Conservation (phyloP, 2,888 invertebrate genomes). For the Panopea generosa region DNA sequence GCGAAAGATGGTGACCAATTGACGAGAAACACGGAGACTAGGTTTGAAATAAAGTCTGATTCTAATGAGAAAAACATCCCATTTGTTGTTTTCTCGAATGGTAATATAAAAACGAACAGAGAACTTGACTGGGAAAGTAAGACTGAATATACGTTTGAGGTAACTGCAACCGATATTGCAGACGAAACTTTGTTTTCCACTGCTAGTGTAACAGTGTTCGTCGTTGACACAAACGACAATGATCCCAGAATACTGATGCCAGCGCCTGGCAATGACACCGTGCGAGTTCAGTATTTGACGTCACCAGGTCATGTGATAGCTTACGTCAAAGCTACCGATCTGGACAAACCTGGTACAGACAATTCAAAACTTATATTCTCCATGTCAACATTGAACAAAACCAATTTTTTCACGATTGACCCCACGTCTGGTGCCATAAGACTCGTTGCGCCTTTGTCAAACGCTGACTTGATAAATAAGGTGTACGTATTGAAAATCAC, state of each 20-base stretch:
- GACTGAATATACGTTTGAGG: conserved; percentile 70
- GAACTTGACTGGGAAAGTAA: conserved; percentile 73
- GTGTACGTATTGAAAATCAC: conserved; percentile 51
- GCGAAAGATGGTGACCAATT: conserved; percentile 97
- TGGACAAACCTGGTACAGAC: conserved; percentile 63
- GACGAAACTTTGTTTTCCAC: conserved; percentile 65
- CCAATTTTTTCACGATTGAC: conserved; percentile 66
- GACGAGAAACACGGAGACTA: conserved; percentile 89
- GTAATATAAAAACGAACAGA: conserved; percentile 71
- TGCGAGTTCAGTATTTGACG: conserved; percentile 64
- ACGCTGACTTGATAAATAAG: conserved; percentile 46
- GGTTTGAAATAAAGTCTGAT: conserved; percentile 33
- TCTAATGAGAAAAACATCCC: conserved; percentile 58
- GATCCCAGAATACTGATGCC: conserved; percentile 75
- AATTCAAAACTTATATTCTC: conserved; percentile 72
- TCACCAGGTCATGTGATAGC: conserved; percentile 65
- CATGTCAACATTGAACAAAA: conserved; percentile 67
- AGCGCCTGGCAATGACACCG: conserved; percentile 70
- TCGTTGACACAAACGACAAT: conserved; percentile 81
- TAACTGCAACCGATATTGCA: conserved; percentile 76
- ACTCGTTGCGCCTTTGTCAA: conserved; percentile 52
- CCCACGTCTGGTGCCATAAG: conserved; percentile 69
- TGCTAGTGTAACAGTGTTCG: conserved; percentile 71
- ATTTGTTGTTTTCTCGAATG: conserved; percentile 72
- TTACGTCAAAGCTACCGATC: conserved; percentile 68